Conservation (phyloP, 2,888 invertebrate species). For the Sphaerophoria rueppellii region DNA sequence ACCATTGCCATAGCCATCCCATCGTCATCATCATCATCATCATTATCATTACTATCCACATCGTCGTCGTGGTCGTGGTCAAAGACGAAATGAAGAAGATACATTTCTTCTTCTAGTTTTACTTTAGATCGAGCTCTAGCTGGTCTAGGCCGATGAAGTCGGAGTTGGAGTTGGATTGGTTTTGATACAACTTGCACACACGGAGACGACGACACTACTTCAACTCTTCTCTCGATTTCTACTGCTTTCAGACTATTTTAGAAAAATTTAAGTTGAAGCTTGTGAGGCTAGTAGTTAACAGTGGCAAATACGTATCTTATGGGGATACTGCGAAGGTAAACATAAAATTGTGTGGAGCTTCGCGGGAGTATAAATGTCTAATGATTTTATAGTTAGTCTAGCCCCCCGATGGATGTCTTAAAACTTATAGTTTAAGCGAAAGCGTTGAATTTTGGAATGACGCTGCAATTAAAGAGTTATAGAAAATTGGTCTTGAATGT, state of each 20-base stretch:
- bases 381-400: too few species aligned
- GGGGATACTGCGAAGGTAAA: too few species aligned
- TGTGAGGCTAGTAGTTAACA: too few species aligned
- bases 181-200: constrained; percentile 2
- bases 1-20: constrained; percentile 60
- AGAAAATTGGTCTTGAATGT: too few species aligned
- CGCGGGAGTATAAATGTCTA: too few species aligned
- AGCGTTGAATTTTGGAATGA: too few species aligned
- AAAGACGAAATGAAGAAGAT: constrained; percentile 73
- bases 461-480: too few species aligned
- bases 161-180: neutral
- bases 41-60: constrained; percentile 54
- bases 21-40: constrained; percentile 60
- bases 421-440: too few species aligned
- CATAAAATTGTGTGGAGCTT: too few species aligned
- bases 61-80: constrained; percentile 60
- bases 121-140: neutral
- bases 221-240: constrained; percentile 12
- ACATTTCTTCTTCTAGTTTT: constrained; percentile 56
- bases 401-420: too few species aligned
- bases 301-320: too few species aligned
- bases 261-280: too few species aligned
- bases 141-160: neutral
- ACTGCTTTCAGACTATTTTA: neutral
- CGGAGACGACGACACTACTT: constrained; percentile 15